These are phyloP conservation scores for Tiliacea aurago DNA, from an alignment of 2,888 invertebrate species.

Conservation along the genomic window DNA sequence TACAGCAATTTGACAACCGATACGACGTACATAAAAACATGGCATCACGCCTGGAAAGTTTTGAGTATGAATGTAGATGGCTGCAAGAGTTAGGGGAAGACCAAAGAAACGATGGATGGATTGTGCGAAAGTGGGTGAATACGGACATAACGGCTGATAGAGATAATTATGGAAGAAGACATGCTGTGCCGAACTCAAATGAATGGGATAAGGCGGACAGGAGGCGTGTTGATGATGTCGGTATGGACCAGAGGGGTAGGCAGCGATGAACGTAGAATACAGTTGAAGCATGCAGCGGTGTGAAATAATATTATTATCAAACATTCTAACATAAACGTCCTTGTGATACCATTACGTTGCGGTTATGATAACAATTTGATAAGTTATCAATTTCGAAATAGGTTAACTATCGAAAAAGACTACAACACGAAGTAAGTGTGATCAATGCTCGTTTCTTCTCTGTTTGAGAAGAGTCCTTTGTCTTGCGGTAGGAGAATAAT, in stretches of 20 bases:
- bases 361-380: constrained; percentile 43
- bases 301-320: constrained; percentile 30
- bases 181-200: not conserved
- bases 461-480: not conserved
- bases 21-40: not conserved
- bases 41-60: constrained; percentile 1
- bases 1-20: constrained; percentile 21
- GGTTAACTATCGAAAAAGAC: constrained; percentile 27
- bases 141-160: not conserved
- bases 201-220: too few relatives aligned
- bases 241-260: too few relatives aligned
- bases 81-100: not conserved
- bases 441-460: too few relatives aligned
- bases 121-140: not conserved
- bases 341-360: constrained; percentile 39
- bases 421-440: not conserved
- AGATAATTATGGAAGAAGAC: not conserved
- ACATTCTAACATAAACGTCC: constrained; percentile 36
- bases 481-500: too few relatives aligned
- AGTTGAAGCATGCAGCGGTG: not conserved
- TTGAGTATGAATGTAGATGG: not conserved
- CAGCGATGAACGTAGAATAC: not conserved
- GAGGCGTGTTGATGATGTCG: not conserved
- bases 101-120: not conserved
- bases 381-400: constrained; percentile 49